Conservation (phyloP, 2,888 invertebrate genomes). For the Ectropis crepuscularia region DNA sequence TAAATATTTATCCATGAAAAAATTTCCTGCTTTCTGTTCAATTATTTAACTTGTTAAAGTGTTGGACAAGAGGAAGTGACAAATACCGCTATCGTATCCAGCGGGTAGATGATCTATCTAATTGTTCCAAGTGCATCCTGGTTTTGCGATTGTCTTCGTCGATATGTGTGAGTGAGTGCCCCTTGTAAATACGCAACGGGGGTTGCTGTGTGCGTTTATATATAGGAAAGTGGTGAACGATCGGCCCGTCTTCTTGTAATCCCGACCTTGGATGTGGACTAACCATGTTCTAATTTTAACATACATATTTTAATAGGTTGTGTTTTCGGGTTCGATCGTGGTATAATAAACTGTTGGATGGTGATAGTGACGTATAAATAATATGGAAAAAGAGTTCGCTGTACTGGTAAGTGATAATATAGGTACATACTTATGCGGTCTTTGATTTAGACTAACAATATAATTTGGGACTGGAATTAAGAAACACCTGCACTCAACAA, state of each 20-base stretch:
- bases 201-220: constrained; percentile 75
- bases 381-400: constrained; percentile 66
- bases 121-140: constrained; percentile 35
- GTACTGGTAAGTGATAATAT: constrained; percentile 60
- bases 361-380: constrained; percentile 41
- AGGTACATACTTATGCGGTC: neutral
- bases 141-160: constrained; percentile 40
- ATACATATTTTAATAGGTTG: constrained; percentile 38
- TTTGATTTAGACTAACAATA: neutral
- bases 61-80: constrained; percentile 9
- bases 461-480: no score
- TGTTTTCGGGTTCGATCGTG: constrained; percentile 47
- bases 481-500: no score
- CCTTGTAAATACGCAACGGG: constrained; percentile 43
- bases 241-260: constrained; percentile 67
- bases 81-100: constrained; percentile 6
- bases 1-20: no score
- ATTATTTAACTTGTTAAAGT: no score
- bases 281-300: constrained; percentile 46
- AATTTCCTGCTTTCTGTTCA: no score
- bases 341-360: constrained; percentile 47
- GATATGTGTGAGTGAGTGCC: constrained; percentile 45
- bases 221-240: constrained; percentile 72
- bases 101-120: constrained; percentile 29
- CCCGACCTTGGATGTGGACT: constrained; percentile 79